Evolutionary conservation across 2,797 vertebrate species (phyloP), one percentile per base, ranked within the genome.

Genomic region (Rachycentron canadum): DNA sequence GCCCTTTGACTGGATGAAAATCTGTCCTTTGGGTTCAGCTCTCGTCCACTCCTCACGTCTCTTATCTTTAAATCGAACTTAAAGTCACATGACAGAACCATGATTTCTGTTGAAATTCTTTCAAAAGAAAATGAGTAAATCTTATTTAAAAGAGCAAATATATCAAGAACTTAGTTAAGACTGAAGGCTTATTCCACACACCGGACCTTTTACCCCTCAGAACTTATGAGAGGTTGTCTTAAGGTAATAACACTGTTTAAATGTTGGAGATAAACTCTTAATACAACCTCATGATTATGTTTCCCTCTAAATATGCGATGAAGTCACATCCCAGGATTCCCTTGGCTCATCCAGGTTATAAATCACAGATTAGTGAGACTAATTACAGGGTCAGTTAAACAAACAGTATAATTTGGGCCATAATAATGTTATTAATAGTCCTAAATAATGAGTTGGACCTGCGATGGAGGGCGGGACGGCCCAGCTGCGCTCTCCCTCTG

Each of bases 301-400:
- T 70, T 3, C 1, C 2, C 7, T 10, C 14, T 0, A 86, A 69
- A 55, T 62, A 83, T 82, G 77, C 0, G 0, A 1, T 87, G 86
- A 90, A 32, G 80, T 91, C 85, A 86, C 59, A n/a, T 53, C 61
- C 47, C n/a, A 70, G 73, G 71, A 64, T 82, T 76, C 64, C 81
- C 73, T 84, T 23, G 61, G 23, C 69, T 38, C n/a, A 1, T 38
- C 62, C 61, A n/a, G 41, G 9, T 70, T 34, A 64, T 84, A 79
- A 85, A 84, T 86, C 76, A 83, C 19, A 1, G 56, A 86, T 88
- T 78, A 82, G 50, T 32, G n/a, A 66, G 75, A 62, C 23, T 83
- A 85, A 88, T 86, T 85, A 87, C 82, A 70, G 81, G 55, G 76
- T 76, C 58, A 43, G 59, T 88, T 83, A 80, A 79, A 82, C 81